Evolutionary conservation across 92 coral and sea anemone genomes (phyloP).

Genomic region (Galaxea fascicularis): DNA sequence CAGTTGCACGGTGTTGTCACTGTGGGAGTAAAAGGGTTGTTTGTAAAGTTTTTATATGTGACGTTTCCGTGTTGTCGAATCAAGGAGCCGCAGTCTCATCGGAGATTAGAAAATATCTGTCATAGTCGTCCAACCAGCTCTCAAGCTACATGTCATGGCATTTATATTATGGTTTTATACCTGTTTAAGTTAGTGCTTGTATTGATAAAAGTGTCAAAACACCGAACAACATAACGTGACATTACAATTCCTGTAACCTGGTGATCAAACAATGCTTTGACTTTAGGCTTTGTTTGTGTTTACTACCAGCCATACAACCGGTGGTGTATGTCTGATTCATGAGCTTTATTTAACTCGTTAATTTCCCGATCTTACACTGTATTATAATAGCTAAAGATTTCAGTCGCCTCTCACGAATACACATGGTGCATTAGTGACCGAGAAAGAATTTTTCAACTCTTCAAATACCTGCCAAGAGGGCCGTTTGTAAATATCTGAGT

Average conservation of each 20-base stretch:
- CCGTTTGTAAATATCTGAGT: not conserved
- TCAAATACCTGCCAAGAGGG: not conserved
- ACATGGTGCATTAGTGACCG: not conserved
- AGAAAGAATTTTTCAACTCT: not conserved
- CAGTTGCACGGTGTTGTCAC: too few species aligned
- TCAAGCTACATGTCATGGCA: not conserved
- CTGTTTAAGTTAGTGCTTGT: not conserved
- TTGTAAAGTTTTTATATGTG: too few species aligned
- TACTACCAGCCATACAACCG: not conserved
- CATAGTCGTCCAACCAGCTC: not conserved
- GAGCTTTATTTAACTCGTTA: not conserved
- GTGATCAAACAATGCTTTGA: conserved; percentile 6
- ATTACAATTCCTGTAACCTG: not conserved
- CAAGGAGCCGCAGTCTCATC: too few species aligned
- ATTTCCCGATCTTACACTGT: not conserved
- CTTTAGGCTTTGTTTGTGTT: not conserved
- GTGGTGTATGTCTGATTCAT: conserved; percentile 30
- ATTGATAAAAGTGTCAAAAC: not conserved
- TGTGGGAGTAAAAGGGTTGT: too few species aligned
- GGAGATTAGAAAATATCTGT: not conserved
- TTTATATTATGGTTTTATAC: not conserved
- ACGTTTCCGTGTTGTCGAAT: too few species aligned
- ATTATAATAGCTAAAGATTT: not conserved
- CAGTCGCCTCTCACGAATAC: not conserved
- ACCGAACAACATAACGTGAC: not conserved